A percentile compares a stretch with the other conserved stretches of the same genome.
phyloP scores from a whole-genome alignment of 1,140 invertebrate genomes.

The Nebria ingens region DNA sequence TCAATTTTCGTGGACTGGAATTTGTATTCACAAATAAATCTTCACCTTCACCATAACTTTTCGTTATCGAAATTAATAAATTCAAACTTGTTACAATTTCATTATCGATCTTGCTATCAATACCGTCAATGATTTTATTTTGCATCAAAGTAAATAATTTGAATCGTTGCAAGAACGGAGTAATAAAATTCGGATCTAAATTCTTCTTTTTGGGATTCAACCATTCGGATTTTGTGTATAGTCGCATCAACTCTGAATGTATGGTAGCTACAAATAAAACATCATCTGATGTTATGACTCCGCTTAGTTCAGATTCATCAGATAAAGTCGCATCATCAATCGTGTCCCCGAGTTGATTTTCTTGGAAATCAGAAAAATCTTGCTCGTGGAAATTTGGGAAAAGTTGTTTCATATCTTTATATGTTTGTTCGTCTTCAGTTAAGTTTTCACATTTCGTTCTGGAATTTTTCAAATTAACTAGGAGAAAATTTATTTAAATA shows the following conservation, averaged over 20 bases:
- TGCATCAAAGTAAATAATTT: slow-evolving; percentile 43
- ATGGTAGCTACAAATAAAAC: slow-evolving; percentile 44
- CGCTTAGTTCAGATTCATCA: slow-evolving; percentile 25
- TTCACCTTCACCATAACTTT: slow-evolving; percentile 20
- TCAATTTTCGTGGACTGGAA: slow-evolving; percentile 11
- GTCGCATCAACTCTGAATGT: slow-evolving; percentile 47
- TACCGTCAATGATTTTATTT: slow-evolving; percentile 34
- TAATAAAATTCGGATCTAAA: slow-evolving; percentile 39
- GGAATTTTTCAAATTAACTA: no score
- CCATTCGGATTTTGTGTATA: slow-evolving; percentile 48
- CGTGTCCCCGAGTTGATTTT: slow-evolving; percentile 26
- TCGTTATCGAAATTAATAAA: slow-evolving; percentile 31
- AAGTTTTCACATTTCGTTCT: slow-evolving; percentile 47
- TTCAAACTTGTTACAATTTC: slow-evolving; percentile 44
- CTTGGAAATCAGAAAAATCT: slow-evolving; percentile 52
- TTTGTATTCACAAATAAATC: slow-evolving; percentile 19
- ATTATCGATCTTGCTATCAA: slow-evolving; percentile 41
- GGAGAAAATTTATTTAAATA: no score
- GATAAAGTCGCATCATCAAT: slow-evolving; percentile 23
- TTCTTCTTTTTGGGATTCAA: slow-evolving; percentile 29
- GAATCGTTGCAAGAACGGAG: slow-evolving; percentile 47
- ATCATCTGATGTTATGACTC: slow-evolving; percentile 44
- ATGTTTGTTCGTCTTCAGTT: slow-evolving; percentile 64
- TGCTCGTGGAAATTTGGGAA: slow-evolving; percentile 66
- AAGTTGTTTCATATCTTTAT: slow-evolving; percentile 55